Conservation (phyloP, 2,113 vertebrate genomes). For the Girardinichthys multiradiatus region DNA sequence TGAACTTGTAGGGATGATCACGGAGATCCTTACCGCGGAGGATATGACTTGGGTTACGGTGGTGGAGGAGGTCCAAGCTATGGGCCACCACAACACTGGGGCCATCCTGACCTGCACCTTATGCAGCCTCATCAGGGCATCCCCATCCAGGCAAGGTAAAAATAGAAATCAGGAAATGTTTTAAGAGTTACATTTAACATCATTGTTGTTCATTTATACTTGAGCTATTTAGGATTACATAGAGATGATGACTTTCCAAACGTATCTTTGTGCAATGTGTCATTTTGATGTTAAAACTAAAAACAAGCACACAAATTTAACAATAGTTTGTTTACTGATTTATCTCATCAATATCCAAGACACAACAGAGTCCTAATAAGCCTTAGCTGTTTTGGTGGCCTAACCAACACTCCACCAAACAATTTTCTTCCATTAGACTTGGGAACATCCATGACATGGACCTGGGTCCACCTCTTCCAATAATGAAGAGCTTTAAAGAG, state of each 20-base stretch:
- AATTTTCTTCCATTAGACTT: slow-evolving; percentile 72
- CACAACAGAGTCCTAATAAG: background rate
- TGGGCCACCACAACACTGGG: slow-evolving; percentile 92
- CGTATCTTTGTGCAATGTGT: background rate
- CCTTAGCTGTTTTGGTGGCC: background rate
- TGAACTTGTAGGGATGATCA: slow-evolving; percentile 87
- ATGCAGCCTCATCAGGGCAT: slow-evolving; percentile 90
- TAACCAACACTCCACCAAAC: background rate
- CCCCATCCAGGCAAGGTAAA: slow-evolving; percentile 92
- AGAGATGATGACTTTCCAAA: background rate
- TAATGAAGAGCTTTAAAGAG: slow-evolving; percentile 94
- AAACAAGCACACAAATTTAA: background rate
- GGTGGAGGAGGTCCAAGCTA: slow-evolving; percentile 90
- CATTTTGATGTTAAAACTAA: background rate
- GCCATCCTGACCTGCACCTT: slow-evolving; percentile 89
- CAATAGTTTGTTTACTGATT: background rate
- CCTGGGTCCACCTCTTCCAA: slow-evolving; percentile 85
- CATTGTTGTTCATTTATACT: background rate
- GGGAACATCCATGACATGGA: slow-evolving; percentile 92
- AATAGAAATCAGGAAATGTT: background rate
- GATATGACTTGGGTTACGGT: slow-evolving; percentile 90
- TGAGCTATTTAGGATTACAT: too few species aligned
- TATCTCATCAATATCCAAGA: background rate
- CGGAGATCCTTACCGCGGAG: slow-evolving; percentile 89
- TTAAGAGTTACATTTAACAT: slow-evolving; percentile 1